These are phyloP conservation scores for Tauraco hartlaubi DNA, from an alignment of 2,797 vertebrate genomes.

Conservation along the genomic window DNA sequence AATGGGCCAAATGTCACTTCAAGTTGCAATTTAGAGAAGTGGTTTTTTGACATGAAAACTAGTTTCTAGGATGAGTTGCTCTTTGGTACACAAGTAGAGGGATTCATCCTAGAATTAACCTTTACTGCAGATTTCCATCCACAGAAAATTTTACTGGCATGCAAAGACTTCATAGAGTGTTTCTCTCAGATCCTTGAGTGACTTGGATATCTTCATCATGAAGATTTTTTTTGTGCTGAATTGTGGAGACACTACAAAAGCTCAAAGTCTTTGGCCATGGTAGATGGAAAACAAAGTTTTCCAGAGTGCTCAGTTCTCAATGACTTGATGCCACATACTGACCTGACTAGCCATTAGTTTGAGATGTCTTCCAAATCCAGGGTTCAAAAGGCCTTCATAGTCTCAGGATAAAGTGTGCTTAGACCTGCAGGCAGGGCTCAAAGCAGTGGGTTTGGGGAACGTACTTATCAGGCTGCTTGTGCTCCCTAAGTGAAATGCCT, in stretches of 20 bases:
- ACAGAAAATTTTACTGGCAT: not conserved
- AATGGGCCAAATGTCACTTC: slow-evolving; percentile 7
- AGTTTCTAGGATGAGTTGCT: slow-evolving; percentile 18
- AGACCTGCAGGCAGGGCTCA: not conserved
- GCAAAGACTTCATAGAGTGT: not conserved
- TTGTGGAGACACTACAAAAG: not conserved
- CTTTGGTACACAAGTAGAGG: not conserved
- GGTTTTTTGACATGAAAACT: not conserved
- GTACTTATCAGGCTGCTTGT: not conserved
- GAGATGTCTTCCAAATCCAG: not conserved
- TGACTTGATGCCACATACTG: not conserved
- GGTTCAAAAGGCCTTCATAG: not conserved
- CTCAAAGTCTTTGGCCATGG: not conserved
- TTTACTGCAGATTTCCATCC: not conserved
- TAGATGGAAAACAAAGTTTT: not conserved
- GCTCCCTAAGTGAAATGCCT: not conserved
- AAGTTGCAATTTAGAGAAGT: not conserved
- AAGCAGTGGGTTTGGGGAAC: not conserved
- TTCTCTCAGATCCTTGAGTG: not conserved
- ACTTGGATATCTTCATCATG: not conserved
- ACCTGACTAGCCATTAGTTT: not conserved
- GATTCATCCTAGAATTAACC: not conserved
- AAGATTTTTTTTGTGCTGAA: not conserved
- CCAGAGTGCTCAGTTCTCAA: not conserved
- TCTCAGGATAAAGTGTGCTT: not conserved